Base-by-base conservation (phyloP, 2,888 invertebrate genomes). In the Melinaea menophilus region DNA sequence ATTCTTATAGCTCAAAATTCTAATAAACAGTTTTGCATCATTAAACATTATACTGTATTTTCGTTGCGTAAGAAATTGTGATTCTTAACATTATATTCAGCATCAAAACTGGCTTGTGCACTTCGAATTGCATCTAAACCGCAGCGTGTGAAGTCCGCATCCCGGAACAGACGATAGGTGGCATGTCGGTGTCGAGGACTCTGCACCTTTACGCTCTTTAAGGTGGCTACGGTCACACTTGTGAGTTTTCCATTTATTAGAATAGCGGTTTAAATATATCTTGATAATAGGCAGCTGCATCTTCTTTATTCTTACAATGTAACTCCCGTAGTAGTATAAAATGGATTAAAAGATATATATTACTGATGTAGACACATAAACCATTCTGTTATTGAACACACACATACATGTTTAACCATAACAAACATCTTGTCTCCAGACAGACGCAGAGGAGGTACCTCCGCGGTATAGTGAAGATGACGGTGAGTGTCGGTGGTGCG, bases 51-150 rank as follows among this genome's bases (percentile, higher is more conserved):
- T 22, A 22, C 22, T 22, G 22, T 22, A 22, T 1, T 22, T 22
- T 22, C 22, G 22, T 22, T 22, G 22, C 22, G 22, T 22, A 22
- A 22, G 22, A 41, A 41, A 9, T 5, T 9, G 9, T 3, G 1
- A 9, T 9, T 41, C 9, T 41, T 2, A 41, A 9, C 11, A 41
- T 41, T 5, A 41, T 45, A 62, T 54, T 22, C 69, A 89, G 90
- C 79, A 34, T 85, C 87, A 45, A 85, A 85, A 69, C 75, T 88
- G 62, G 81, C 83, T 0, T 87, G 86, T 66, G 92, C 82, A 58
- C 80, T 84, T 67, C 88, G 92, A 60, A 90, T 86, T 67, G 80
- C 80, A n/a, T 90, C 77, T 73, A 92, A 82, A 79, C 94, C 71
- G 87, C 76, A 76, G 84, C 83, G 7, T 88, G 89, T 60, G 86